Percentiles rank a stretch among this genome's conserved stretches.
Evolutionary conservation across 2,888 invertebrate species (phyloP).

Genomic region (Pseudeuparius sepicola): DNA sequence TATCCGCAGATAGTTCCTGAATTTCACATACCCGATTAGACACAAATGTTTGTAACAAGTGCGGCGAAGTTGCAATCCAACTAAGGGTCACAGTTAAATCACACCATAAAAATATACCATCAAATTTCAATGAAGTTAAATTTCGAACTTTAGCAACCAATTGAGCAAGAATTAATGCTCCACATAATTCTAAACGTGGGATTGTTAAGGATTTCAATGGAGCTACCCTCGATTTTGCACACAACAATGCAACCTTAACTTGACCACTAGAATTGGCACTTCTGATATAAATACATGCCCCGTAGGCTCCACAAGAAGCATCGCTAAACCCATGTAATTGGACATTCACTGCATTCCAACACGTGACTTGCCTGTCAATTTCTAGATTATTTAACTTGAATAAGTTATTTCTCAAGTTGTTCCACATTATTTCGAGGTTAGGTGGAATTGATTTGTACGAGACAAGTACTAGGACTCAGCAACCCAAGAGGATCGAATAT

Average conservation of each 20-base stretch:
- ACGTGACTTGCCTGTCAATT: not conserved
- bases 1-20: not conserved
- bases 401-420: not conserved
- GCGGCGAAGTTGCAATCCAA: not conserved
- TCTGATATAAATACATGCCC: no score
- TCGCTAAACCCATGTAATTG: constrained; percentile 1
- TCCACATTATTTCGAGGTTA: not conserved
- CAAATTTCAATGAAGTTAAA: no score
- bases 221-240: constrained; percentile 13
- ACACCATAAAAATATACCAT: not conserved
- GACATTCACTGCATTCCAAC: constrained; percentile 4
- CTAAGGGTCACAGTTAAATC: not conserved
- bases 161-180: constrained; percentile 7
- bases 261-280: no score
- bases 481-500: not conserved
- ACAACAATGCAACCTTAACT: constrained; percentile 10
- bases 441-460: not conserved
- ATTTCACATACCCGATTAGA: not conserved
- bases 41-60: not conserved
- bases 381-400: not conserved
- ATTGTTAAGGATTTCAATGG: constrained; percentile 13
- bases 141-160: no score
- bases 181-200: constrained; percentile 14
- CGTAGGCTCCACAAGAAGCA: not conserved
- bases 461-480: not conserved